phyloP scores from a whole-genome alignment of 2,797 vertebrate genomes.

The Phaenicophaeus curvirostris region DNA sequence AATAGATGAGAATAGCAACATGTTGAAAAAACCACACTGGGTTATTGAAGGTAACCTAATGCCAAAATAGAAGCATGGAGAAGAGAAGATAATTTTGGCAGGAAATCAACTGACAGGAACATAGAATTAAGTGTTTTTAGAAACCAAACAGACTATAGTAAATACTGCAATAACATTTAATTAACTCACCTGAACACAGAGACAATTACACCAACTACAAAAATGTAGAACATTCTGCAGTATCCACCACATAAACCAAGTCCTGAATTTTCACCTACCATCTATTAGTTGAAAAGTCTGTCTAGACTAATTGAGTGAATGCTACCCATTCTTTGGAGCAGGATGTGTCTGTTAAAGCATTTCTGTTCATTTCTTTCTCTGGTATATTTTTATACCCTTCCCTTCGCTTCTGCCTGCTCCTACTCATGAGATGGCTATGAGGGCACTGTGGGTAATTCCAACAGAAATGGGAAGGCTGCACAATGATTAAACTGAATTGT shows the following conservation, averaged over 20 bases:
- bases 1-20: slow-evolving; percentile 81
- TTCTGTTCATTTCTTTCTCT: neutral
- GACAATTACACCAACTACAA: neutral
- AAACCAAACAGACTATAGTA: slow-evolving; percentile 2
- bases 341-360: neutral
- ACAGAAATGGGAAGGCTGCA: neutral
- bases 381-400: neutral
- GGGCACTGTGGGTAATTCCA: neutral
- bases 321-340: neutral
- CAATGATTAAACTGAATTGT: neutral
- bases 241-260: slow-evolving; percentile 9
- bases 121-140: neutral
- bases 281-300: neutral
- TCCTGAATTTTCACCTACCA: neutral
- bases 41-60: slow-evolving; percentile 69
- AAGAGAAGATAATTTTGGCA: neutral
- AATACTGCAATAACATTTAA: slow-evolving; percentile 39
- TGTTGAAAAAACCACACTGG: slow-evolving; percentile 85
- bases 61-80: neutral
- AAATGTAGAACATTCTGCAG: slow-evolving; percentile 11
- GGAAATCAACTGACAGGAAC: slow-evolving; percentile 4
- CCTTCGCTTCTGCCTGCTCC: neutral
- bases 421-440: neutral
- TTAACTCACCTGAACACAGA: slow-evolving; percentile 28
- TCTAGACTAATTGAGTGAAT: neutral